phyloP scores from a whole-genome alignment of 2,113 vertebrate genomes.

The Scomber scombrus region DNA sequence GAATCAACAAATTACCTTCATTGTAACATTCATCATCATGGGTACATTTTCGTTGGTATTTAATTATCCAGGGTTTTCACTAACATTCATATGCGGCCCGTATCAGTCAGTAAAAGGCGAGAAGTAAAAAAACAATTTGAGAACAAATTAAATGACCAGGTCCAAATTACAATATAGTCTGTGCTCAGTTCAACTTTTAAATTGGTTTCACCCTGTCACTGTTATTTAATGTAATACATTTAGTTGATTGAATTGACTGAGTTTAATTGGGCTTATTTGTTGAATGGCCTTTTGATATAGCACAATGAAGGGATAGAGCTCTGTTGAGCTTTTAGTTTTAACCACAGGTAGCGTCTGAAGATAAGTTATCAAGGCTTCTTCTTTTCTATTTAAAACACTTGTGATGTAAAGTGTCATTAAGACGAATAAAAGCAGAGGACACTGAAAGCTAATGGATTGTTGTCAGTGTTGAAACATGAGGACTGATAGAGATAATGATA shows the following conservation, averaged over 20 bases:
- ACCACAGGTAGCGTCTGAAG: slow-evolving; percentile 8
- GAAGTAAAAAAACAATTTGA: no score
- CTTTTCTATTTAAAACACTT: slow-evolving; percentile 12
- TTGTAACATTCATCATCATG: background rate
- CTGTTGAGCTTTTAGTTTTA: background rate
- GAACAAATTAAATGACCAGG: background rate
- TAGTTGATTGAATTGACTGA: background rate
- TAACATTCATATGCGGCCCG: background rate
- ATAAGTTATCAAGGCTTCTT: slow-evolving; percentile 21
- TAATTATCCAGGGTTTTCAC: background rate
- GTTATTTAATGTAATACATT: slow-evolving; percentile 9
- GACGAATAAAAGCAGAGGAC: slow-evolving; percentile 48
- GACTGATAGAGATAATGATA: slow-evolving; percentile 39
- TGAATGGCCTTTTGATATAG: slow-evolving; percentile 9
- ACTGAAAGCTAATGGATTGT: slow-evolving; percentile 58
- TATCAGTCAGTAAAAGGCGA: no score
- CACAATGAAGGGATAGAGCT: background rate
- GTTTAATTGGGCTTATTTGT: slow-evolving; percentile 6
- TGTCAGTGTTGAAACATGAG: slow-evolving; percentile 53
- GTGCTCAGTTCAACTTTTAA: no score
- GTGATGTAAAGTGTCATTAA: slow-evolving; percentile 44
- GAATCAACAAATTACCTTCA: background rate
- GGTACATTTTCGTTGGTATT: slow-evolving; percentile 9
- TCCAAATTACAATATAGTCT: background rate
- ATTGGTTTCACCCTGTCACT: background rate